Base-by-base conservation (phyloP, 1,140 invertebrate species). In the Ceratina australensis region DNA sequence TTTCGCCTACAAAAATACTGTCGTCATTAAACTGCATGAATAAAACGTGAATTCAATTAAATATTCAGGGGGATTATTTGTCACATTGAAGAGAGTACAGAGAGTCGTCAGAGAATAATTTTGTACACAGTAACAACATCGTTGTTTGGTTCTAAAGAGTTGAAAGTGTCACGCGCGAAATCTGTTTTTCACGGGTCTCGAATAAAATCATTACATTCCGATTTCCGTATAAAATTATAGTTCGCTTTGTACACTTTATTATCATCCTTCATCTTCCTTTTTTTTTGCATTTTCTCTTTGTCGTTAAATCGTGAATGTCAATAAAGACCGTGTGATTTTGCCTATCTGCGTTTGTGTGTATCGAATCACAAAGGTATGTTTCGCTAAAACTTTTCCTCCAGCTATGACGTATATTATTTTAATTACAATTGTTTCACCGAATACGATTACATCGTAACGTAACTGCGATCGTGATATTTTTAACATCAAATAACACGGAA, bases 151-250 rank as follows among this genome's bases (percentile, higher is more conserved):
- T 49, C 33, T 64, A 72, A 56, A 61, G 59, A 72, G 56, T 28
- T n/a, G 24, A 61, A 22, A 18, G 50, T 47, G 54, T 57, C 33
- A n/a, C 68, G 59, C 28, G 26, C 33, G 57, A 69, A 50, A 59
- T 56, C 49, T 42, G 18, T 54, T 22, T 78, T 68, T 49, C 69
- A 71, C 69, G 60, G 69, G 64, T 72, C 33, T 54, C 33, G 56
- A 65, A 52, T 65, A 78, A 78, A 78, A 72, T 78, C n/a, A 63
- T 72, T 78, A 78, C 60, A 69, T 65, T n/a, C 69, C 69, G 69
- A 72, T 78, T 64, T 73, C 59, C 59, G 68, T 78, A 78, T 72
- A 78, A 78, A 78, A 78, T 78, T 78, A 78, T 77, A 71, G 74
- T 69, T 72, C 42, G 59, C 76, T 78, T 78, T 78, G 69, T 78